These are phyloP conservation scores for Apolygus lucorum DNA, from an alignment of 1,140 invertebrate genomes.

Conservation along the genomic window DNA sequence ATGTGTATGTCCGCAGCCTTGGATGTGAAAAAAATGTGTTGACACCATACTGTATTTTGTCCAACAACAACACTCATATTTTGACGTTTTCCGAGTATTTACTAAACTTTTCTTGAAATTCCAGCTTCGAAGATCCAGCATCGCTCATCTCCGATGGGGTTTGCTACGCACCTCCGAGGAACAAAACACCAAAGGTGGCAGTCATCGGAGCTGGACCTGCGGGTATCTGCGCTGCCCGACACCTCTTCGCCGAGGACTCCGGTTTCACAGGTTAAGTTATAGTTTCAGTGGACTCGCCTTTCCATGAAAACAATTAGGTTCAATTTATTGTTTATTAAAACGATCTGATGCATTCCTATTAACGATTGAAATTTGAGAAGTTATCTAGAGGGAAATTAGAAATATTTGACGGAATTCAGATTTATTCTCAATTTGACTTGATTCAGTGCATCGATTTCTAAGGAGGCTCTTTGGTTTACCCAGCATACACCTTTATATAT, in stretches of 20 bases:
- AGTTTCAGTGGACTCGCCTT: too few relatives aligned
- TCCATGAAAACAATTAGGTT: background rate
- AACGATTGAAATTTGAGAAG: background rate
- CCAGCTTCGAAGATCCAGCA: too few relatives aligned
- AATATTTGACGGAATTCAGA: background rate
- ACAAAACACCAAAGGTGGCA: constrained; percentile 38
- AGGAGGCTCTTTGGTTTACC: too few relatives aligned
- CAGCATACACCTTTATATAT: too few relatives aligned
- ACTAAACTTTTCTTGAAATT: too few relatives aligned
- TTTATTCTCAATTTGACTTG: background rate
- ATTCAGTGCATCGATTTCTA: background rate
- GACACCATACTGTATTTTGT: too few relatives aligned
- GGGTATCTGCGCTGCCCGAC: constrained; percentile 50
- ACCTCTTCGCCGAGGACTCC: constrained; percentile 36
- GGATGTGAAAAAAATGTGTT: too few relatives aligned
- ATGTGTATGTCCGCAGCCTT: too few relatives aligned
- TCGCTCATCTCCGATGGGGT: too few relatives aligned
- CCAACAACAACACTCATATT: too few relatives aligned
- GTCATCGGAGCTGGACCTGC: constrained; percentile 59
- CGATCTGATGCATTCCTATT: background rate
- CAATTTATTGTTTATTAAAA: background rate
- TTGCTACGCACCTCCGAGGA: too few relatives aligned
- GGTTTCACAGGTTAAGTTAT: constrained; percentile 35
- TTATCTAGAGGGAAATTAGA: background rate
- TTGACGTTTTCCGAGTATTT: too few relatives aligned